Percentiles rank a stretch among this genome's conserved stretches.
phyloP scores from a whole-genome alignment of 2,888 invertebrate species.

The Osedax frankpressi region DNA sequence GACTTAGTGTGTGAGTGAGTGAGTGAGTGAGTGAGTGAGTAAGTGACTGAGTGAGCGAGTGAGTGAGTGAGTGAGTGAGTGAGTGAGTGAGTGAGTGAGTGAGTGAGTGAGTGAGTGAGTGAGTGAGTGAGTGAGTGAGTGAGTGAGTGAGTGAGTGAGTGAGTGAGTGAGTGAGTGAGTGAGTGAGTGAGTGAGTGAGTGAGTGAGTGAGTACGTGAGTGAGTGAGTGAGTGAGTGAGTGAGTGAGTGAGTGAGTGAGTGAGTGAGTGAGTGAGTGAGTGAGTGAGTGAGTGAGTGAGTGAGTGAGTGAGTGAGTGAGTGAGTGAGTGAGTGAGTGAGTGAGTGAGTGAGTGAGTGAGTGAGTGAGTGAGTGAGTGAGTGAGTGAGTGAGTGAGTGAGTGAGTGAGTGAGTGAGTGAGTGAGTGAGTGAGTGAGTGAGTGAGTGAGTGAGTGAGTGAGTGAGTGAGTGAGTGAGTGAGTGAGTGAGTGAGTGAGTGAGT shows the following conservation, averaged over 20 bases:
- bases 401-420: background rate
- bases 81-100: too few relatives aligned
- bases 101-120: too few relatives aligned
- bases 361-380: background rate
- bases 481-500: conserved; percentile 15
- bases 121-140: too few relatives aligned
- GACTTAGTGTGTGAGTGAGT: too few relatives aligned
- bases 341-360: background rate
- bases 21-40: too few relatives aligned
- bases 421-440: background rate
- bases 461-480: conserved; percentile 15
- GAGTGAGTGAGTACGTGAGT: too few relatives aligned
- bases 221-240: too few relatives aligned
- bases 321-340: background rate
- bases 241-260: background rate
- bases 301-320: background rate
- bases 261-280: background rate
- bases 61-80: too few relatives aligned
- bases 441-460: background rate
- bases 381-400: background rate
- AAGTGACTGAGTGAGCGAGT: too few relatives aligned
- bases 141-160: too few relatives aligned
- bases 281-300: background rate
- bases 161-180: too few relatives aligned
- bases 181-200: too few relatives aligned